Evolutionary conservation across 2,888 invertebrate genomes (phyloP).

Genomic region (Tinea trinotella): DNA sequence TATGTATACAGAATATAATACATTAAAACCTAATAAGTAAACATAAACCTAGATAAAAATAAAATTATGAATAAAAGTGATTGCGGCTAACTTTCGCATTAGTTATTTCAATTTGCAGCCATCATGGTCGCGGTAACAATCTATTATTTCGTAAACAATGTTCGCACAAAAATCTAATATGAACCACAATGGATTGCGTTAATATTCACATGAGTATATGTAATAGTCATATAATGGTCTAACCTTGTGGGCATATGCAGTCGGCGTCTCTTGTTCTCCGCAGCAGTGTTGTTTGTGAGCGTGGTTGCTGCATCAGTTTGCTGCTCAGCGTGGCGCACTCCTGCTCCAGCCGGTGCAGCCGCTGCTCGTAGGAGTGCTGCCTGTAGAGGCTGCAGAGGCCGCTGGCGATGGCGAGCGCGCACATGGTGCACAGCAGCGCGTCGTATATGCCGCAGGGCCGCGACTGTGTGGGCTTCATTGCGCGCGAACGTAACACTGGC

Average conservation of each 20-base stretch:
- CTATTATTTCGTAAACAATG: too few species aligned
- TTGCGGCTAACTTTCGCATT: too few species aligned
- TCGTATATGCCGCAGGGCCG: slow-evolving; percentile 36
- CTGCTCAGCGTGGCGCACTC: not conserved
- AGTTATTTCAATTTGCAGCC: too few species aligned
- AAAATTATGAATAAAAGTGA: too few species aligned
- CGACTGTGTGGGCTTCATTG: not conserved
- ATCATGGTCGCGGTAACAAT: too few species aligned
- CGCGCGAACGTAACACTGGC: too few species aligned
- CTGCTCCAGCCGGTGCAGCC: slow-evolving; percentile 42
- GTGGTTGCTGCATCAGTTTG: slow-evolving; percentile 25
- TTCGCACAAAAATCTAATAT: too few species aligned
- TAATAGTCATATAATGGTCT: too few species aligned
- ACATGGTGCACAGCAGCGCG: slow-evolving; percentile 58
- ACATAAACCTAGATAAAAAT: too few species aligned
- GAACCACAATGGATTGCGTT: too few species aligned
- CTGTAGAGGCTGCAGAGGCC: slow-evolving; percentile 53
- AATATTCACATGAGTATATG: slow-evolving; percentile 20
- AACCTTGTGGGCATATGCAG: slow-evolving; percentile 62
- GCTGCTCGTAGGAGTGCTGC: slow-evolving; percentile 52
- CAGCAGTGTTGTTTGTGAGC: slow-evolving; percentile 35
- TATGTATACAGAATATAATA: too few species aligned
- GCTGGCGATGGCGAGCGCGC: slow-evolving; percentile 47
- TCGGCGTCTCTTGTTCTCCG: slow-evolving; percentile 52
- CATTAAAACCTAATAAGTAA: too few species aligned